These are phyloP conservation scores for Sesia bembeciformis DNA, from an alignment of 2,888 invertebrate genomes.

Conservation along the genomic window DNA sequence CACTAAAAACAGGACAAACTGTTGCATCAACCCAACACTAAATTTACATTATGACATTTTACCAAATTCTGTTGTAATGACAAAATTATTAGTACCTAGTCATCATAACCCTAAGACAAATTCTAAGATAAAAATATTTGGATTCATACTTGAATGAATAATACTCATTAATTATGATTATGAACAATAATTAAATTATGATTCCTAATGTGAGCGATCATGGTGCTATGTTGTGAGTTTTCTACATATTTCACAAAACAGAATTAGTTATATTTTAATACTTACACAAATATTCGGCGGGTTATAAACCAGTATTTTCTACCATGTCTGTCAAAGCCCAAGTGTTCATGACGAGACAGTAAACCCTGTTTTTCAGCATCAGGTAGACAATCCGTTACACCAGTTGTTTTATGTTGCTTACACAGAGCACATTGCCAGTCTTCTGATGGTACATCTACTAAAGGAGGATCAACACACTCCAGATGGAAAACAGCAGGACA, in stretches of 20 bases:
- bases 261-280: slow-evolving; percentile 14
- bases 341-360: slow-evolving; percentile 92
- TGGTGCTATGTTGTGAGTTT: no score
- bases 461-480: slow-evolving; percentile 95
- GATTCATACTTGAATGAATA: not conserved
- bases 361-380: slow-evolving; percentile 94
- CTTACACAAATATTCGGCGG: slow-evolving; percentile 94
- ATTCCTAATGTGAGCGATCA: no score
- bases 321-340: slow-evolving; percentile 97
- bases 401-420: slow-evolving; percentile 91
- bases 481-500: slow-evolving; percentile 99
- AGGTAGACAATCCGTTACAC: slow-evolving; percentile 94
- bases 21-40: no score
- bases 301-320: slow-evolving; percentile 98
- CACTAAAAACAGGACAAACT: no score
- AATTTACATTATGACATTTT: no score
- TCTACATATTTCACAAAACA: no score
- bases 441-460: slow-evolving; percentile 95
- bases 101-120: no score
- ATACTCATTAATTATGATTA: no score
- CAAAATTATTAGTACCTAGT: no score
- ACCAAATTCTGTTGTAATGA: no score
- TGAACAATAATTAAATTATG: no score
- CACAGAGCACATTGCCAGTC: slow-evolving; percentile 98
- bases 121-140: no score